Base-by-base conservation (phyloP, 2,113 vertebrate species). In the Paracanthobrama guichenoti region DNA sequence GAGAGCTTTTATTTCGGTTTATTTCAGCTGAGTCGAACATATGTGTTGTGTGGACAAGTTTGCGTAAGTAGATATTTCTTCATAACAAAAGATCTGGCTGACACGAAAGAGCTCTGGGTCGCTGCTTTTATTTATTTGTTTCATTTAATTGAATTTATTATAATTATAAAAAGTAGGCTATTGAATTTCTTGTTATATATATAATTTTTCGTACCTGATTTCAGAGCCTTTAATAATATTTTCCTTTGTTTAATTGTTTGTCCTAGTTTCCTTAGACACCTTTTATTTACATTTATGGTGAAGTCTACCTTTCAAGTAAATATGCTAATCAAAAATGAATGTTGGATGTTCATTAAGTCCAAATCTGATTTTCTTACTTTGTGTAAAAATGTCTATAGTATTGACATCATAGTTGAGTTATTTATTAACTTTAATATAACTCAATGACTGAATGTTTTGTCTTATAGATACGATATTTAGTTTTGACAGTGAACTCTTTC, bases 11-110 rank as follows among this genome's bases (percentile, higher is more conserved):
- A 42, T 64, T 42, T 78, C 22, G 24, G 4, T 66, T 66, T 62
- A 12, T 3, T 31, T n/a, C 26, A 31, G 39, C 2, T 2, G 39
- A 62, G 26, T 44, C 8, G 14, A 80, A 31, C 60, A 80, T 31
- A 79, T 80, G 60, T 67, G 78, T 50, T 80, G 60, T 67, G 24
- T 11, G 78, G 46, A 50, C 42, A 22, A 26, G 78, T 66, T 66
- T 28, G 44, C 60, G 46, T 20, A 75, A 74, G 78, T 64, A 79
- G 59, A 66, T 50, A 48, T 80, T 46, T 67, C 78, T 80, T 80
- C 24, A 28, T 53, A 80, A 80, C 78, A 80, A 80, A 80, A 80
- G 60, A 67, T 28, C 10, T 73, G n/a, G 22, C 39, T 62, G 20
- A 26, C 12, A 79, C 26, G 35, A 26, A 20, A 10, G 39, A 66